Conservation (phyloP, 2,113 vertebrate species). For the Charina bottae region DNA sequence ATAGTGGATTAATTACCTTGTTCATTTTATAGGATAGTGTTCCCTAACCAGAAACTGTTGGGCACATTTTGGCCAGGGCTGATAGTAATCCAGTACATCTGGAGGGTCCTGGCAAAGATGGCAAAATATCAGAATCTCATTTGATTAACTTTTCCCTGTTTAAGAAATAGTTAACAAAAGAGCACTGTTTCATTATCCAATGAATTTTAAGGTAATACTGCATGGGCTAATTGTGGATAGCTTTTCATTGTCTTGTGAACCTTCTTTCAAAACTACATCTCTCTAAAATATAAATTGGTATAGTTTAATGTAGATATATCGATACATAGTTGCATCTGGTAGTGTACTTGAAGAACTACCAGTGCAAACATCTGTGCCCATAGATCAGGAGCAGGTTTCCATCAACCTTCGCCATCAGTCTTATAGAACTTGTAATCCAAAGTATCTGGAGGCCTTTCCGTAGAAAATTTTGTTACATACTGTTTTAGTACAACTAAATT, state of each 20-base stretch:
- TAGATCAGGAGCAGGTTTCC: not conserved
- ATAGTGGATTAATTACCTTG: not conserved
- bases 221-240: not conserved
- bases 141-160: conserved; percentile 2
- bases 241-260: not conserved
- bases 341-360: not conserved
- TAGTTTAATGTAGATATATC: not conserved
- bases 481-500: not conserved
- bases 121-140: not conserved
- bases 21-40: too few relatives aligned
- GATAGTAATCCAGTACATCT: too few relatives aligned
- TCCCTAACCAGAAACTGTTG: not conserved
- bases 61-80: too few relatives aligned
- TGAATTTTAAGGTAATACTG: not conserved
- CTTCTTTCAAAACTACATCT: not conserved
- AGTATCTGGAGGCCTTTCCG: not conserved
- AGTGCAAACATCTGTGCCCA: not conserved
- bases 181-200: not conserved
- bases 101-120: too few relatives aligned
- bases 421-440: too few relatives aligned
- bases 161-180: not conserved
- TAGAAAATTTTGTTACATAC: not conserved
- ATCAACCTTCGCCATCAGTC: too few relatives aligned
- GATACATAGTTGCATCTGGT: not conserved
- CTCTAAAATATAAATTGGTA: not conserved